Evolutionary conservation across 2,888 invertebrate species (phyloP).

Genomic region (Synanthedon andrenaeformis): DNA sequence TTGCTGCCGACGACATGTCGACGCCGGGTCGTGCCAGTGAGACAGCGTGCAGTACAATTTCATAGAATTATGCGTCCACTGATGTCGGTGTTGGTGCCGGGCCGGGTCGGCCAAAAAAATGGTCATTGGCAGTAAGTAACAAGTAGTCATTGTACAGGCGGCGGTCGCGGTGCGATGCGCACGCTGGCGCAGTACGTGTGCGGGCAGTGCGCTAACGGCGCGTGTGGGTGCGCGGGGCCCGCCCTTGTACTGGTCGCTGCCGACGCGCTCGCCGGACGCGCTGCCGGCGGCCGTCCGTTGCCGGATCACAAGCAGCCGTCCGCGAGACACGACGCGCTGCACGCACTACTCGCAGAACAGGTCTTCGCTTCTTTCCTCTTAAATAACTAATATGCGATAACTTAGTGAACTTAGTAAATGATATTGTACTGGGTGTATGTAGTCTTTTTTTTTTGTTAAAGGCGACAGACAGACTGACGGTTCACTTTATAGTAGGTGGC

Average conservation of each 20-base stretch:
- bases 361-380: slow-evolving; percentile 11
- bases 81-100: no score
- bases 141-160: slow-evolving; percentile 17
- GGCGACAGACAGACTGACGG: no score
- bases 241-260: slow-evolving; percentile 79
- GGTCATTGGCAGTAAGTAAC: no score
- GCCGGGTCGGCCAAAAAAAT: no score
- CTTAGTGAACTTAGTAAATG: no score
- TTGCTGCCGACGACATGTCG: neutral
- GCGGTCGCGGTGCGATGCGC: slow-evolving; percentile 72
- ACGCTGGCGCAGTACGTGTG: slow-evolving; percentile 68
- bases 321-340: slow-evolving; percentile 73
- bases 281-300: slow-evolving; percentile 76
- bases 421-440: no score
- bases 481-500: no score
- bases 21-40: neutral
- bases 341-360: slow-evolving; percentile 36
- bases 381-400: neutral
- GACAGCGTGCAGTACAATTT: no score
- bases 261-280: slow-evolving; percentile 80
- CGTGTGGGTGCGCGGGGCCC: slow-evolving; percentile 70
- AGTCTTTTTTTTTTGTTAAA: no score
- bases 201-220: slow-evolving; percentile 12
- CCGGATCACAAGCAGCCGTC: slow-evolving; percentile 65
- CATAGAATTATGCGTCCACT: no score